Evolutionary conservation across 2,888 invertebrate species (phyloP).

Genomic region (Ditula angustiorana): DNA sequence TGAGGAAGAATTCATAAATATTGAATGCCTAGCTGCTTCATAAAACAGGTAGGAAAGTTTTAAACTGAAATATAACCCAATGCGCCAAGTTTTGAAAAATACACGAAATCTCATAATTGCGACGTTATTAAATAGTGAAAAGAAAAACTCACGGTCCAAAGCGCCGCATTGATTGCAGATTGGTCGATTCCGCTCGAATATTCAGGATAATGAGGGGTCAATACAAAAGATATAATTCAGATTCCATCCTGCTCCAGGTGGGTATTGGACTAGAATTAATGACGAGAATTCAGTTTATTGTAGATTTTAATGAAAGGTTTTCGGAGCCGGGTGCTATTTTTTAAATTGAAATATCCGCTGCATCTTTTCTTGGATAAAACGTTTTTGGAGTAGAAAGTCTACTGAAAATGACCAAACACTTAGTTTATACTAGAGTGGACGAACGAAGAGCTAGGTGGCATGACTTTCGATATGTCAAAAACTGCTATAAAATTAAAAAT

Average conservation of each 20-base stretch:
- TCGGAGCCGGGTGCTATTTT: not conserved
- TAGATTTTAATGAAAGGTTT: not conserved
- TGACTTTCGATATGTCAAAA: too few relatives aligned
- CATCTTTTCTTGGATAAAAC: not conserved
- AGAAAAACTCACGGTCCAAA: conserved; percentile 38
- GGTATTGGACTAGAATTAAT: conserved; percentile 12
- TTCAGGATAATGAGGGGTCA: conserved; percentile 47
- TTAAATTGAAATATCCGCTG: not conserved
- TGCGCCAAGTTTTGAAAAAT: not conserved
- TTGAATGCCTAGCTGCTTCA: too few relatives aligned
- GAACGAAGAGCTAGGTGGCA: too few relatives aligned
- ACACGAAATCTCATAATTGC: not conserved
- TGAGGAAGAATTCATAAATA: too few relatives aligned
- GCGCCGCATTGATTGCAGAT: conserved; percentile 45
- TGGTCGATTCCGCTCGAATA: conserved; percentile 46
- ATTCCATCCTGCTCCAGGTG: not conserved
- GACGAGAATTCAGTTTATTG: not conserved
- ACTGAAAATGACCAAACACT: too few relatives aligned
- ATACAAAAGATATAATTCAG: conserved; percentile 32
- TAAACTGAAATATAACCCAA: too few relatives aligned
- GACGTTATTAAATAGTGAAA: conserved; percentile 41
- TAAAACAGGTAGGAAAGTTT: too few relatives aligned
- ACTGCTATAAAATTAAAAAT: too few relatives aligned
- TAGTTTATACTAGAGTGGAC: too few relatives aligned
- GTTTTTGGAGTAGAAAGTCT: not conserved